phyloP scores from a whole-genome alignment of 2,888 invertebrate genomes.

The Brachyopa scutellaris region DNA sequence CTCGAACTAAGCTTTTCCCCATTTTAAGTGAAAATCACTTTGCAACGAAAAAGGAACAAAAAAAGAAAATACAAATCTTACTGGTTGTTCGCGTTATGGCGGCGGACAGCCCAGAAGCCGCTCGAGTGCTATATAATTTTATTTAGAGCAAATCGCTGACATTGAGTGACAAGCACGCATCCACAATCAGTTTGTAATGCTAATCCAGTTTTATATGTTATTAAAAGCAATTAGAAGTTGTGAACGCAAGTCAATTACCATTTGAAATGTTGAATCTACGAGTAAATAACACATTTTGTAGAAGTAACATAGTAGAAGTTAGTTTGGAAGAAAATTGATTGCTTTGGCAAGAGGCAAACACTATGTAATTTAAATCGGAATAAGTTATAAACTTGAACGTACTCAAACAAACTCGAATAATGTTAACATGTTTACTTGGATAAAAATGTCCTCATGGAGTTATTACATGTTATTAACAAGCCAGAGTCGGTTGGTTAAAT shows the following conservation, averaged over 20 bases:
- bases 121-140: constrained; percentile 48
- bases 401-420: too few relatives aligned
- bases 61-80: background rate
- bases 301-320: too few relatives aligned
- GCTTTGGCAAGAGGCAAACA: too few relatives aligned
- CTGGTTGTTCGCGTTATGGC: constrained; percentile 46
- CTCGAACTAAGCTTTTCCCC: constrained; percentile 1
- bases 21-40: constrained; percentile 28
- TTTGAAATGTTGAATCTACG: background rate
- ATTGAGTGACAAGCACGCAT: constrained; percentile 67
- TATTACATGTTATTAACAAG: too few relatives aligned
- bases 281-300: too few relatives aligned
- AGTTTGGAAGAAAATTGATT: too few relatives aligned
- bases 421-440: too few relatives aligned
- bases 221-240: constrained; percentile 60
- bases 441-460: too few relatives aligned
- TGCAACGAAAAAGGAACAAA: constrained; percentile 8
- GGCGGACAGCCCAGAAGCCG: background rate
- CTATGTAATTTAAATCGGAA: too few relatives aligned
- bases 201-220: constrained; percentile 53
- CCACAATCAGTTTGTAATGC: constrained; percentile 46
- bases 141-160: constrained; percentile 61
- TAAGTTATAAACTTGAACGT: too few relatives aligned
- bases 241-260: constrained; percentile 45
- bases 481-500: too few relatives aligned